Conservation (phyloP, 2,797 vertebrate species). For the Astyanax mexicanus region DNA sequence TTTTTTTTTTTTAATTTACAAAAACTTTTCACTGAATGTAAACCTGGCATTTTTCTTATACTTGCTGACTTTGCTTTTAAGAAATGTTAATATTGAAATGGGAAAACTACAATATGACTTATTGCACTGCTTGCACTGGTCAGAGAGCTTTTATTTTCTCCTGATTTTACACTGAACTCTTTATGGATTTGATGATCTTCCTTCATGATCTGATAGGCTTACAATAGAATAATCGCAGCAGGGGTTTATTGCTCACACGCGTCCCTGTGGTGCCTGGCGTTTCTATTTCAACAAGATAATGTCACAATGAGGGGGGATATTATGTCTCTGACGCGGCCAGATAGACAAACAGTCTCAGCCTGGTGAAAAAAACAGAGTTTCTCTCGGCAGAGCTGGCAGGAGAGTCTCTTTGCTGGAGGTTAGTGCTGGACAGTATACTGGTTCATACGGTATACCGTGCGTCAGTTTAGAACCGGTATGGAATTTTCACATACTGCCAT, state of each 20-base stretch:
- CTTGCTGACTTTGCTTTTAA: too few relatives aligned
- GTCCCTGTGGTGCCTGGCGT: constrained; percentile 1
- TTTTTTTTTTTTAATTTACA: too few relatives aligned
- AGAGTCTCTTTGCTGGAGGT: constrained; percentile 17
- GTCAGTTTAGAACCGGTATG: too few relatives aligned
- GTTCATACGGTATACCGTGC: too few relatives aligned
- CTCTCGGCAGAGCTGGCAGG: constrained; percentile 10
- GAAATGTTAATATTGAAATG: too few relatives aligned
- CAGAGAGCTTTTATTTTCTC: background rate
- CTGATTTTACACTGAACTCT: constrained; percentile 2
- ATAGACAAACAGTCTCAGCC: constrained; percentile 24
- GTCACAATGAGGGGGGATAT: constrained; percentile 4
- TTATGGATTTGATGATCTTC: constrained; percentile 17
- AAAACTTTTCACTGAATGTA: too few relatives aligned
- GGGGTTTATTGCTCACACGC: constrained; percentile 8
- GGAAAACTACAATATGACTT: too few relatives aligned
- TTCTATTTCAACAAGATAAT: constrained; percentile 31
- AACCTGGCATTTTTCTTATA: too few relatives aligned
- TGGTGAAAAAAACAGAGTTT: constrained; percentile 5
- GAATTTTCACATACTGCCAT: too few relatives aligned
- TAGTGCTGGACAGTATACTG: too few relatives aligned
- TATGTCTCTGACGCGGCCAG: constrained; percentile 3
- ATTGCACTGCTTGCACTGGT: too few relatives aligned
- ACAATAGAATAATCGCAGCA: constrained; percentile 19
- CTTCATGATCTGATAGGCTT: constrained; percentile 20